These are phyloP conservation scores for Phanerotoma sp. DNA, from an alignment of 2,888 invertebrate species.

Conservation along the genomic window DNA sequence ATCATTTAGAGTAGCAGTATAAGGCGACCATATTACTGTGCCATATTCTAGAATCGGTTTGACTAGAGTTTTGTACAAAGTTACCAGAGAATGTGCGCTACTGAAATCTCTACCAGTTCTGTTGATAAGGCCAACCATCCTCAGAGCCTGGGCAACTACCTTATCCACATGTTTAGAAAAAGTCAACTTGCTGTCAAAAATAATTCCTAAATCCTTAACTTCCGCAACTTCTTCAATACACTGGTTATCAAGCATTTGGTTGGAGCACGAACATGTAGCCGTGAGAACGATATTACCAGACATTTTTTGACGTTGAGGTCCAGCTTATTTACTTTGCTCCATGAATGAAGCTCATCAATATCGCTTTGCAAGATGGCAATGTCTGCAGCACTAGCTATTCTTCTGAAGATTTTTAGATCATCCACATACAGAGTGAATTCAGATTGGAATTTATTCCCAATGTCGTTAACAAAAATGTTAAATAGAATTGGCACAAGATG, in stretches of 20 bases:
- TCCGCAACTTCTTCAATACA: background rate
- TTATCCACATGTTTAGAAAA: background rate
- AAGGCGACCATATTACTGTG: background rate
- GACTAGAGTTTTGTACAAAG: background rate
- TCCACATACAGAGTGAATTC: background rate
- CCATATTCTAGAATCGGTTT: background rate
- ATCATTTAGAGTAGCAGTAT: background rate
- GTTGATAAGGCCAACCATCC: background rate
- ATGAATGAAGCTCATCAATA: background rate
- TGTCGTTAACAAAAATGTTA: conserved; percentile 2
- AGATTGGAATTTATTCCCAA: background rate
- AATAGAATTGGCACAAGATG: background rate
- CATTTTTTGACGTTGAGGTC: background rate
- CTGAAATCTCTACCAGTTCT: background rate
- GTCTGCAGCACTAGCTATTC: background rate
- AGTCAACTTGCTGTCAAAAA: background rate
- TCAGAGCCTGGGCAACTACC: background rate
- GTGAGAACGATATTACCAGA: background rate
- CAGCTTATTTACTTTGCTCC: background rate
- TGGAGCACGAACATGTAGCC: background rate
- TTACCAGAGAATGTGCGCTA: background rate
- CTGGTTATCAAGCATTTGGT: background rate
- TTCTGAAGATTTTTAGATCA: background rate
- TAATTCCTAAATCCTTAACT: background rate
- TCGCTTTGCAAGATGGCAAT: background rate